Base-by-base conservation (phyloP, 2,113 vertebrate species). In the Pseudorectes ferrugineus region DNA sequence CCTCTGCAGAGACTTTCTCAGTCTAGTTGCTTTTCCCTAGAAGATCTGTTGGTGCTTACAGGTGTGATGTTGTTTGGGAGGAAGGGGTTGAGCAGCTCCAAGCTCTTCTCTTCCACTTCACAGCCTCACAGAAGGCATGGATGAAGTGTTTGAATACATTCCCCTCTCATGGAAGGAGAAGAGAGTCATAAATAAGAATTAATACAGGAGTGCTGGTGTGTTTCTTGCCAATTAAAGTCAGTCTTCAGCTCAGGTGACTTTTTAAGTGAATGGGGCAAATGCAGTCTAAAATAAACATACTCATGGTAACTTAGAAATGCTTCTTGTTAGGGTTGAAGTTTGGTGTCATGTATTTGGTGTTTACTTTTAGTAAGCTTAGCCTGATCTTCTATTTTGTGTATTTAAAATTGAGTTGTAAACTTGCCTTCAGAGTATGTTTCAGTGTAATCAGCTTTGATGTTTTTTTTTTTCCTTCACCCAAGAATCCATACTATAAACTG, bases 381-480 rank as follows among this genome's bases (percentile, higher is more conserved):
- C 6, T 40, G 9, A 26, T 58, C 8, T 62, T 59, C 42, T 49
- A 3, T 42, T 87, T 63, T 75, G 15, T 57, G 5, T 76, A 11
- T 93, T 94, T 85, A 18, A 67, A 89, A 23, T 8, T 25, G 38
- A 73, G 25, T n/a, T 83, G 9, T 33, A 65, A 48, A 35, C 19
- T 89, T 68, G 10, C 48, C 24, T 78, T 83, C 23, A 18, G 10
- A 68, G 6, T 68, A 7, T 68, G 19, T 78, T 89, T 74, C 36
- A 22, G 28, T 52, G 86, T 35, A 61, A 78, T 38, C 35, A 71
- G 16, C 42, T 57, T 72, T 38, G 19, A 11, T 31, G 15, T 14
- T 35, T 43, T 59, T n/a, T 24, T 15, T 0, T 24, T 15, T 0
- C 21, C 3, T 29, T 25, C 11, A 26, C 33, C 11, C 19, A 14